Evolutionary conservation across 2,888 invertebrate species (phyloP).

Genomic region (Stenodema calcarata): DNA sequence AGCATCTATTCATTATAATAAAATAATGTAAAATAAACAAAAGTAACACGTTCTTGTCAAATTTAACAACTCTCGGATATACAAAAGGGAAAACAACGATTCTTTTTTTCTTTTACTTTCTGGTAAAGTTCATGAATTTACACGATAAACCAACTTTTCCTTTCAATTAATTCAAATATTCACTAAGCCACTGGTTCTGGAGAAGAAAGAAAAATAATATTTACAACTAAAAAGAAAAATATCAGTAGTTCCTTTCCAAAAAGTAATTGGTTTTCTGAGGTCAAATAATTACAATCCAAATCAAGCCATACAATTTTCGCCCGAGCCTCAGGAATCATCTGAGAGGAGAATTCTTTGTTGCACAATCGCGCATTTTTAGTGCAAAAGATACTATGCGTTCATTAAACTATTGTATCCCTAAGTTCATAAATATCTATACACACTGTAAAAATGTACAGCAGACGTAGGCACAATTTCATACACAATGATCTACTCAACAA

Average conservation of each 20-base stretch:
- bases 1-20: slow-evolving; percentile 53
- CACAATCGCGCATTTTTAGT: slow-evolving; percentile 31
- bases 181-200: slow-evolving; percentile 39
- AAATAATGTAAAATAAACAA: slow-evolving; percentile 54
- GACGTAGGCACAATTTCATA: slow-evolving; percentile 47
- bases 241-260: neutral
- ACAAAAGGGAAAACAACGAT: slow-evolving; percentile 50
- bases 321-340: neutral
- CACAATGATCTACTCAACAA: slow-evolving; percentile 30
- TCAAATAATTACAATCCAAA: slow-evolving; percentile 16
- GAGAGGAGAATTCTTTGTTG: slow-evolving; percentile 17
- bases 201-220: slow-evolving; percentile 25
- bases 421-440: slow-evolving; percentile 42
- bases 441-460: slow-evolving; percentile 44
- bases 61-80: slow-evolving; percentile 54
- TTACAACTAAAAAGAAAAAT: slow-evolving; percentile 35
- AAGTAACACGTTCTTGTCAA: slow-evolving; percentile 52
- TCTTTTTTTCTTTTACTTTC: neutral
- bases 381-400: slow-evolving; percentile 44
- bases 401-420: slow-evolving; percentile 22
- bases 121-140: slow-evolving; percentile 15
- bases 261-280: slow-evolving; percentile 3
- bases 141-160: neutral
- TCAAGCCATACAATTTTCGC: slow-evolving; percentile 25
- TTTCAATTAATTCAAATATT: slow-evolving; percentile 30